A percentile compares a stretch with the other conserved stretches of the same genome.
These are phyloP conservation scores for Falco berigora DNA, from an alignment of 2,797 vertebrate genomes.

Conservation along the genomic window DNA sequence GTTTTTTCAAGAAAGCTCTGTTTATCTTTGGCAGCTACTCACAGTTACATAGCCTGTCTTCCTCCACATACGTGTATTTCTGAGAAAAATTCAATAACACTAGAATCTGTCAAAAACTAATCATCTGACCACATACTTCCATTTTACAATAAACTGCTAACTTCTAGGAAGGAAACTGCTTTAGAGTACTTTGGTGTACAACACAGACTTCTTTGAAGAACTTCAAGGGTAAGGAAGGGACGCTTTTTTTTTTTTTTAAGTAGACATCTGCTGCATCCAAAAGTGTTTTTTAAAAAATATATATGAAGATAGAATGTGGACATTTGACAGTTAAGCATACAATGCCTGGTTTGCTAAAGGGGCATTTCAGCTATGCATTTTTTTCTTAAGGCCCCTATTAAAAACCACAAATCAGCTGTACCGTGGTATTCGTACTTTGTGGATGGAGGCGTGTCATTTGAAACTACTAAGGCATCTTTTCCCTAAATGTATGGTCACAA, in stretches of 20 bases:
- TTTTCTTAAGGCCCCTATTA: not conserved
- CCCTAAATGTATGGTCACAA: not conserved
- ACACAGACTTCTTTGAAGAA: not conserved
- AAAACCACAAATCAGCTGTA: not conserved
- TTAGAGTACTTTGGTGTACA: not conserved
- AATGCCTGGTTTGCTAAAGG: not conserved
- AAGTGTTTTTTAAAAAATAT: not conserved
- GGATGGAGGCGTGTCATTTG: not conserved
- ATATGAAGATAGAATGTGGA: not conserved
- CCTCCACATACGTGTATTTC: not conserved
- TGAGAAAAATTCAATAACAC: not conserved
- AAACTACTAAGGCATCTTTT: not conserved
- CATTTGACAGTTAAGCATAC: not conserved
- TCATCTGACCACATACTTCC: not conserved
- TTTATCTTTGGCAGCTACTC: not conserved
- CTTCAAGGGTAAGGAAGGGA: not conserved
- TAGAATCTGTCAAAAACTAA: not conserved
- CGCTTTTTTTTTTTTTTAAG: not conserved
- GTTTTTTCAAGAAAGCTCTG: slow-evolving; percentile 1
- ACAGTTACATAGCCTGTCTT: not conserved
- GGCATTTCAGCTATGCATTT: not conserved
- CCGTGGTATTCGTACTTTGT: not conserved
- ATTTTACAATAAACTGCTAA: not conserved
- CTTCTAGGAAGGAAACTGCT: not conserved
- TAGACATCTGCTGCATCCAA: not conserved